A percentile compares a stretch with the other conserved stretches of the same genome.
Conservation (phyloP, 1,140 invertebrate species). For the Ips typographus region DNA sequence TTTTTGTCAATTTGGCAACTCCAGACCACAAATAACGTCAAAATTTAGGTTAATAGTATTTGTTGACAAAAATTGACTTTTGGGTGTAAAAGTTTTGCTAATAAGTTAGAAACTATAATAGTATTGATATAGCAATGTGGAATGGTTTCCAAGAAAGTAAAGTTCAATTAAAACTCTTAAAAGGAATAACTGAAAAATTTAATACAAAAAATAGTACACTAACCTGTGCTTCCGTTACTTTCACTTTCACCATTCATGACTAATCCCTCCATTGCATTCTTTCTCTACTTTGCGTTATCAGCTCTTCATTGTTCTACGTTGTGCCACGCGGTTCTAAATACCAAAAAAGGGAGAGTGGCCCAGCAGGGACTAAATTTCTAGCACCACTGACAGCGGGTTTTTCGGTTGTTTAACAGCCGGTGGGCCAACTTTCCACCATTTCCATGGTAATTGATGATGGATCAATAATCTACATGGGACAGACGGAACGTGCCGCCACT, state of each 20-base stretch:
- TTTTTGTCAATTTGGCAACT: too few species aligned
- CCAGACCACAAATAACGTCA: too few species aligned
- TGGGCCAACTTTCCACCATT: constrained; percentile 25
- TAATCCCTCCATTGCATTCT: constrained; percentile 3
- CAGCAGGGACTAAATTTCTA: constrained; percentile 2
- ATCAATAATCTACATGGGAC: constrained; percentile 21
- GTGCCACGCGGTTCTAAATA: neutral
- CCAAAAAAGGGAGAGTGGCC: neutral
- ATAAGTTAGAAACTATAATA: too few species aligned
- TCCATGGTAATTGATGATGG: constrained; percentile 36
- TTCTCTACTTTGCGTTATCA: constrained; percentile 16
- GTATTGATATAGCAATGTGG: too few species aligned
- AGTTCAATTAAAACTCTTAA: neutral
- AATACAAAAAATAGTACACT: constrained; percentile 12
- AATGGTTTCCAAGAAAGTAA: too few species aligned
- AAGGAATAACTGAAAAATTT: neutral
- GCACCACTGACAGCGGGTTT: constrained; percentile 31
- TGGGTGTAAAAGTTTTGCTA: too few species aligned
- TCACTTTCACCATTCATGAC: constrained; percentile 17
- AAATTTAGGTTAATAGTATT: too few species aligned
- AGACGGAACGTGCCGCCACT: neutral
- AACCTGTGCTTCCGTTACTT: constrained; percentile 29
- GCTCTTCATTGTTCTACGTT: constrained; percentile 4
- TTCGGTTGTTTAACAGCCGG: constrained; percentile 13
- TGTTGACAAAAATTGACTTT: too few species aligned